phyloP scores from a whole-genome alignment of 1,140 invertebrate species.

The Ectropis grisescens region DNA sequence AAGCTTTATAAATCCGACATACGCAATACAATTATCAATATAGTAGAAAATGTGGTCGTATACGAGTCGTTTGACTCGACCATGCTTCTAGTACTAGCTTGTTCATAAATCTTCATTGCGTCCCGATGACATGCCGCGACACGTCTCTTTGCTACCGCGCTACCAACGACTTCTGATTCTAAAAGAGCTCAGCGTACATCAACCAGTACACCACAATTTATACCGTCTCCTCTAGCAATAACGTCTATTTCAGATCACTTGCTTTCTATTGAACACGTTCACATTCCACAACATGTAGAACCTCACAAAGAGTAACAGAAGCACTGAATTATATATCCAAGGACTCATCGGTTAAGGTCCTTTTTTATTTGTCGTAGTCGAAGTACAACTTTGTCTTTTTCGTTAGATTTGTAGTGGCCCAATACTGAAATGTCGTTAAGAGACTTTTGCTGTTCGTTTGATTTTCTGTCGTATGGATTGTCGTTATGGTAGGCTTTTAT shows the following conservation, averaged over 20 bases:
- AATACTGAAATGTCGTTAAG: conserved; percentile 33
- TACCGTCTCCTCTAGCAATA: too few relatives aligned
- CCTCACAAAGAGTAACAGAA: conserved; percentile 21
- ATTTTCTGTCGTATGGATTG: background rate
- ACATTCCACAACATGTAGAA: conserved; percentile 29
- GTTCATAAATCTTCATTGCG: conserved; percentile 68
- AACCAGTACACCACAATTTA: conserved; percentile 2
- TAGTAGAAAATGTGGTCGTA: conserved; percentile 33
- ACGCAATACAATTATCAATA: conserved; percentile 14
- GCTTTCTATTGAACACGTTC: too few relatives aligned
- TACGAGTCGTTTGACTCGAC: conserved; percentile 2
- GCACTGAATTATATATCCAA: conserved; percentile 27
- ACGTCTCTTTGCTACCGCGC: conserved; percentile 59
- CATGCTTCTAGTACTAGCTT: conserved; percentile 10
- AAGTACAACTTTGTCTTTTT: conserved; percentile 52
- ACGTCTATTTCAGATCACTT: too few relatives aligned
- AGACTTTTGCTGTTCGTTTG: background rate
- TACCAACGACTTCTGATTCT: conserved; percentile 17
- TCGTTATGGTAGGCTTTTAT: too few relatives aligned
- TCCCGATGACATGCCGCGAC: conserved; percentile 64
- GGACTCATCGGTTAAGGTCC: conserved; percentile 25
- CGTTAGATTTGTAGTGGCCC: conserved; percentile 35
- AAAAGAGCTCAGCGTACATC: conserved; percentile 31
- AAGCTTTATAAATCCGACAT: too few relatives aligned
- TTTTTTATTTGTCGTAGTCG: conserved; percentile 18